Percentiles rank a stretch among this genome's conserved stretches.
Conservation (phyloP, 1,140 invertebrate species). For the Penaeus vannamei region DNA sequence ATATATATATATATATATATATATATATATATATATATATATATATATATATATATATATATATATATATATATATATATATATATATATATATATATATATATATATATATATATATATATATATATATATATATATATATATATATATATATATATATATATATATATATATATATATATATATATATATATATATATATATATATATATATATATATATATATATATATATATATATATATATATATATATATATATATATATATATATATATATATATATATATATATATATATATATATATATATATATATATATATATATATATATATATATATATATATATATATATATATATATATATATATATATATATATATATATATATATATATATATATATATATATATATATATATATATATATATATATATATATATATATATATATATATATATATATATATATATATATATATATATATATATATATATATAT, state of each 20-base stretch:
- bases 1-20: conserved; percentile 9
- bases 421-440: conserved; percentile 16
- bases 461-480: conserved; percentile 16
- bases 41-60: conserved; percentile 16
- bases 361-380: conserved; percentile 16
- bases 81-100: conserved; percentile 16
- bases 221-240: conserved; percentile 16
- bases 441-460: conserved; percentile 16
- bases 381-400: conserved; percentile 16
- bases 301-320: conserved; percentile 16
- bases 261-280: conserved; percentile 8
- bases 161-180: conserved; percentile 16
- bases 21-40: conserved; percentile 16
- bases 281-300: conserved; percentile 16
- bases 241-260: conserved; percentile 16
- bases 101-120: conserved; percentile 16
- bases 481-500: conserved; percentile 16
- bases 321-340: conserved; percentile 16
- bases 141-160: conserved; percentile 16
- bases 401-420: conserved; percentile 16
- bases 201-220: conserved; percentile 16
- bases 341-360: conserved; percentile 8
- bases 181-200: conserved; percentile 16
- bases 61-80: conserved; percentile 16
- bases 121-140: conserved; percentile 16